phyloP scores from a whole-genome alignment of 1,140 invertebrate genomes.

The Aleiodes sp. region DNA sequence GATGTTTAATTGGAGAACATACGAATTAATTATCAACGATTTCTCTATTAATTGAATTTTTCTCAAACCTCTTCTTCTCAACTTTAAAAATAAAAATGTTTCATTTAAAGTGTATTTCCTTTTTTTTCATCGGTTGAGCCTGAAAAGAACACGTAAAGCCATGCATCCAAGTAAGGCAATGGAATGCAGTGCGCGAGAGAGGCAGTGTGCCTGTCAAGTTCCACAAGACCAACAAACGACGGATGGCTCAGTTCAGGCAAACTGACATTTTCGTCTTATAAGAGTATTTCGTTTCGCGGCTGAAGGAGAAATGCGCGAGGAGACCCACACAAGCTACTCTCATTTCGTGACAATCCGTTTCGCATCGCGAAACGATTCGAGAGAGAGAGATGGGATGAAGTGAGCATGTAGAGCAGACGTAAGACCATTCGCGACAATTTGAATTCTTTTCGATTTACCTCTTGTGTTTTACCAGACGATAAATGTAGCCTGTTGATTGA shows the following conservation, averaged over 20 bases:
- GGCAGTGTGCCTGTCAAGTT: constrained; percentile 10
- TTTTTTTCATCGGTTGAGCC: background rate
- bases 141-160: background rate
- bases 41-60: background rate
- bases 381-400: no score
- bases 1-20: background rate
- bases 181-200: background rate
- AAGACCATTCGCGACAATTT: background rate
- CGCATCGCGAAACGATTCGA: background rate
- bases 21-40: background rate
- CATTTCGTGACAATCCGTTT: constrained; percentile 12
- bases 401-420: background rate
- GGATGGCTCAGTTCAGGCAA: constrained; percentile 13
- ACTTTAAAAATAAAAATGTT: background rate
- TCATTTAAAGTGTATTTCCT: background rate
- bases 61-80: no score
- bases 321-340: background rate
- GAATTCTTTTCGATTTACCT: background rate
- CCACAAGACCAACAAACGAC: background rate
- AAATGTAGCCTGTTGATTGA: background rate
- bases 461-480: background rate
- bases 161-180: background rate
- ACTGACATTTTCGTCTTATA: constrained; percentile 24
- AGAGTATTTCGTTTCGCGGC: constrained; percentile 11
- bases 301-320: background rate